Conservation (phyloP, 1,140 invertebrate genomes). For the Danaus plexippus region DNA sequence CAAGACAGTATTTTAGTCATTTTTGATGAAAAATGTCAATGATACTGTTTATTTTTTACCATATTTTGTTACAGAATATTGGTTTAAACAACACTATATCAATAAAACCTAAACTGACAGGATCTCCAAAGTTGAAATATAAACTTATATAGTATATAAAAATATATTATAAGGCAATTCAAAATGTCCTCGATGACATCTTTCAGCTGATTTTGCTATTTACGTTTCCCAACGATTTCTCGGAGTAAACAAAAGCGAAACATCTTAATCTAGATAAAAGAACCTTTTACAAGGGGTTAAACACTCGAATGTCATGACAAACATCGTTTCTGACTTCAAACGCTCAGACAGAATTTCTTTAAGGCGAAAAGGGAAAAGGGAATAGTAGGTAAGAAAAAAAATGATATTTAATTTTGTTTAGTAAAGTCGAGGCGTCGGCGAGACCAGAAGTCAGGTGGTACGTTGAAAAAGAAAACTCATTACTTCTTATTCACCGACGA, state of each 20-base stretch:
- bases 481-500: constrained; percentile 58
- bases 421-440: constrained; percentile 47
- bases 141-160: constrained; percentile 9
- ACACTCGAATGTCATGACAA: constrained; percentile 34
- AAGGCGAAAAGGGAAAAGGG: constrained; percentile 31
- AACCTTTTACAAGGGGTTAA: constrained; percentile 37
- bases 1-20: neutral
- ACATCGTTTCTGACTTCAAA: constrained; percentile 38
- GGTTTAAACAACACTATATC: too few species aligned
- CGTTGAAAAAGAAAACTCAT: constrained; percentile 65
- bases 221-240: constrained; percentile 26
- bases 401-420: constrained; percentile 61
- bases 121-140: constrained; percentile 11
- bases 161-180: constrained; percentile 24
- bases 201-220: constrained; percentile 26
- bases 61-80: constrained; percentile 2
- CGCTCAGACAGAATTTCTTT: constrained; percentile 32
- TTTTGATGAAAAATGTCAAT: constrained; percentile 4
- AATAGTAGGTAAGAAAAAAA: constrained; percentile 37
- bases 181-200: constrained; percentile 26
- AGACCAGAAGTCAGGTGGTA: constrained; percentile 56
- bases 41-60: constrained; percentile 11
- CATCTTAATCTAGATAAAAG: constrained; percentile 35
- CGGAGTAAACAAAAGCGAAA: constrained; percentile 32
- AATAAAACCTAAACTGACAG: constrained; percentile 10